Percentiles rank a stretch among this genome's conserved stretches.
Evolutionary conservation across 2,797 vertebrate species (phyloP).

Genomic region (Chrosomus eos): DNA sequence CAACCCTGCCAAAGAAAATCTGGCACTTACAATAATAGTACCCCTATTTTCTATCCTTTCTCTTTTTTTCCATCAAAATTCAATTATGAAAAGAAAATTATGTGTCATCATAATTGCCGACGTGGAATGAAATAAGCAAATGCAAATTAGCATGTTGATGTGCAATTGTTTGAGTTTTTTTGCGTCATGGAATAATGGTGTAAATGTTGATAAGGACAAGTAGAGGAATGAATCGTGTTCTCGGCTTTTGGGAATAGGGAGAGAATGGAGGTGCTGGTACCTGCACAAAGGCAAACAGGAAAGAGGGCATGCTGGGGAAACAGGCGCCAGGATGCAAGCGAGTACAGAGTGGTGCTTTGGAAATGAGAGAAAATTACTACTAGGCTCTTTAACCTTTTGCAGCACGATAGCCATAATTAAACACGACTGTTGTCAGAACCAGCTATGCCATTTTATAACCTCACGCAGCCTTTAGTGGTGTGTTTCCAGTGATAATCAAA

Average conservation of each 20-base stretch:
- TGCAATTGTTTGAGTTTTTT: conserved; percentile 72
- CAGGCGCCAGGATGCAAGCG: conserved; percentile 28
- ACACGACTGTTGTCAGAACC: background rate
- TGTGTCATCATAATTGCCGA: conserved; percentile 73
- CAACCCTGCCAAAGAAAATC: conserved; percentile 36
- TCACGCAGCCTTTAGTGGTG: background rate
- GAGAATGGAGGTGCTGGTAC: conserved; percentile 22
- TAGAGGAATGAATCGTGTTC: conserved; percentile 67
- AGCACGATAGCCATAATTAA: conserved; percentile 13
- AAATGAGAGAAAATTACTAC: conserved; percentile 33
- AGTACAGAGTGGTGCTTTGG: conserved; percentile 18
- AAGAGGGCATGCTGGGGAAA: conserved; percentile 44
- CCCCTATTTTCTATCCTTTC: conserved; percentile 47
- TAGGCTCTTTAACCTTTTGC: conserved; percentile 18
- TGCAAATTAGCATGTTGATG: conserved; percentile 74
- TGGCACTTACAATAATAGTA: conserved; percentile 57
- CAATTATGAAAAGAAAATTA: conserved; percentile 75
- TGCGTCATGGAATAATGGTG: conserved; percentile 72
- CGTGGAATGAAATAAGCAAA: conserved; percentile 71
- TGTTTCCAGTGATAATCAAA: background rate
- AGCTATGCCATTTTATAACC: conserved; percentile 8
- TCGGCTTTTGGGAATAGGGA: conserved; percentile 32
- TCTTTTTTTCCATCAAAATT: conserved; percentile 67
- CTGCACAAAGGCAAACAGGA: conserved; percentile 36
- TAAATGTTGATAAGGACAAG: conserved; percentile 70